These are phyloP conservation scores for Noturus placidus DNA, from an alignment of 2,113 vertebrate genomes.

Conservation along the genomic window DNA sequence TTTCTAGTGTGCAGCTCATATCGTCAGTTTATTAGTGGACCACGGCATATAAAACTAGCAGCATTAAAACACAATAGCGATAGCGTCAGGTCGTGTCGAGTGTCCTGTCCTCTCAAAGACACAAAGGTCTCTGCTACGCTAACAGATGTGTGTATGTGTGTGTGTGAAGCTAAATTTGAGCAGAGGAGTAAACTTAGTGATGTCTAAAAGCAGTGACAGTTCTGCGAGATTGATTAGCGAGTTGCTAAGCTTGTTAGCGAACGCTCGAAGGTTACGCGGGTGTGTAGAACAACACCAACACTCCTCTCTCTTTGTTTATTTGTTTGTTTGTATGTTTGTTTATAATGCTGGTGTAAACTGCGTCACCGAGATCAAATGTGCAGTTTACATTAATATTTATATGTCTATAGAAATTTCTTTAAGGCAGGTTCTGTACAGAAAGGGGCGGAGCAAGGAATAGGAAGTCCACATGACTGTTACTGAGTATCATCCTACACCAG, in stretches of 20 bases:
- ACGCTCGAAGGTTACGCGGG: neutral
- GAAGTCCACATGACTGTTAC: too few relatives aligned
- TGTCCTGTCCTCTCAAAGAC: neutral
- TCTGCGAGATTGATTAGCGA: conserved; percentile 4
- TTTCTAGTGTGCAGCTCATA: too few relatives aligned
- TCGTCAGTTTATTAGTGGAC: too few relatives aligned
- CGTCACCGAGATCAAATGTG: neutral
- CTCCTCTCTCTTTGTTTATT: neutral
- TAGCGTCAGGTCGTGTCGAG: too few relatives aligned
- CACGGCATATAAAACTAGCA: too few relatives aligned
- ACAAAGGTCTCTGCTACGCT: neutral
- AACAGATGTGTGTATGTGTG: conserved; percentile 5
- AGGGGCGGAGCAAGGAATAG: neutral
- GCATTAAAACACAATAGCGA: too few relatives aligned
- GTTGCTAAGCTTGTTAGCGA: neutral
- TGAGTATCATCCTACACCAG: neutral
- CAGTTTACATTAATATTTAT: neutral
- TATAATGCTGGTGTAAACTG: too few relatives aligned
- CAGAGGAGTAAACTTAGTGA: conserved; percentile 24
- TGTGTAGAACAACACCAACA: neutral
- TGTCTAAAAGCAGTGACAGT: conserved; percentile 24
- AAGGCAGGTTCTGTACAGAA: neutral
- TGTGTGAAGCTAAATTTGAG: conserved; percentile 46
- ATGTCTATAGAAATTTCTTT: neutral
- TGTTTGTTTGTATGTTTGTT: neutral